Evolutionary conservation across 2,888 invertebrate genomes (phyloP).

Genomic region (Elegia similella): DNA sequence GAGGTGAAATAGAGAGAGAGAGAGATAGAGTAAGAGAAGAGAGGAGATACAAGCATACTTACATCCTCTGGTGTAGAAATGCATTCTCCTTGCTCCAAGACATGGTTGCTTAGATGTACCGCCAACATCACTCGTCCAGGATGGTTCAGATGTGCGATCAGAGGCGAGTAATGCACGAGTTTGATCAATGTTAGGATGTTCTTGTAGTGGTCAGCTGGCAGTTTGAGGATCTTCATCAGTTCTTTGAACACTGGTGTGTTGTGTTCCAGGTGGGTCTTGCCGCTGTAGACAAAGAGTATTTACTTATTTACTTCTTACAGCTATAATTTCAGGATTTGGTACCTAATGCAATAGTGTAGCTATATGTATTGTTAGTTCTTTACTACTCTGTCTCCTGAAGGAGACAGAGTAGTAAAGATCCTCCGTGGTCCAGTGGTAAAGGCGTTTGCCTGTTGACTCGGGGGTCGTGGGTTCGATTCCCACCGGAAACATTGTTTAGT

Average conservation of each 20-base stretch:
- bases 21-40: no score
- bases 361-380: no score
- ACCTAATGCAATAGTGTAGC: no score
- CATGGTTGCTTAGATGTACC: slow-evolving; percentile 93
- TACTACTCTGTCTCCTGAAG: no score
- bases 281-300: slow-evolving; percentile 61
- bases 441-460: no score
- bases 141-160: slow-evolving; percentile 93
- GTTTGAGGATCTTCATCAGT: slow-evolving; percentile 94
- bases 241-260: slow-evolving; percentile 95
- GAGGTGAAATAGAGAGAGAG: no score
- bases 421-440: no score
- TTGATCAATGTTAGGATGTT: slow-evolving; percentile 93
- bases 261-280: slow-evolving; percentile 82
- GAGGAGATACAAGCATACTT: slow-evolving; percentile 42
- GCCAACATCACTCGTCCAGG: slow-evolving; percentile 92
- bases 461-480: no score
- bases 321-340: neutral
- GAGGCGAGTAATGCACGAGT: slow-evolving; percentile 92
- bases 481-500: no score
- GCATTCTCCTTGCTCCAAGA: slow-evolving; percentile 93
- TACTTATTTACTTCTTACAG: no score
- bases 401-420: no score
- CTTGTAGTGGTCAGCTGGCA: slow-evolving; percentile 97
- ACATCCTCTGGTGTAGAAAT: slow-evolving; percentile 95